Percentiles rank a stretch among this genome's conserved stretches.
Evolutionary conservation across 1,140 invertebrate species (phyloP).

Genomic region (Panagrolaimus sp.): DNA sequence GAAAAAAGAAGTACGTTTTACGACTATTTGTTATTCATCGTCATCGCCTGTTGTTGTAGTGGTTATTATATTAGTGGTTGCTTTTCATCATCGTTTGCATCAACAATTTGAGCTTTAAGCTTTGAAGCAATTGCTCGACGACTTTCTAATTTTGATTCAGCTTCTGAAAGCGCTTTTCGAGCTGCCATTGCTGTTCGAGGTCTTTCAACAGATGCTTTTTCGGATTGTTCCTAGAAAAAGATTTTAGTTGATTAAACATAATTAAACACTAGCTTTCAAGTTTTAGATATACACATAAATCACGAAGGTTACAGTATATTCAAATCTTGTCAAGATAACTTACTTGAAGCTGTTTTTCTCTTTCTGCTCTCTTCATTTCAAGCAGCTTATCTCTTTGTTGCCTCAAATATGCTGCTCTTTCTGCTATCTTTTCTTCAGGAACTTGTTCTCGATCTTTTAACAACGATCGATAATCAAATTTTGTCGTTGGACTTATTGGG

Average conservation of each 20-base stretch:
- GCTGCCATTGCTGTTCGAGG: neutral
- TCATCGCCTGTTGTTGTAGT: no score
- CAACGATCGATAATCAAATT: neutral
- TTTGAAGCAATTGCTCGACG: constrained; percentile 4
- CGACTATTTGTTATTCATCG: neutral
- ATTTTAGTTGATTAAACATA: no score
- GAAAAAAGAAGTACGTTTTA: constrained; percentile 4
- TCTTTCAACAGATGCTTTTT: neutral
- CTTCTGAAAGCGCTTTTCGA: neutral
- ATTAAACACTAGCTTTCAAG: no score
- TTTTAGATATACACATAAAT: neutral
- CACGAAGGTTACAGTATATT: no score
- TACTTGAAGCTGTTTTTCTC: neutral
- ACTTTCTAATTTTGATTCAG: neutral
- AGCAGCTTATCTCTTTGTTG: constrained; percentile 3
- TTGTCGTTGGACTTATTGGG: neutral
- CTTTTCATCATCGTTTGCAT: neutral
- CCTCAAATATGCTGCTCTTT: neutral
- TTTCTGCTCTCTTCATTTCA: neutral
- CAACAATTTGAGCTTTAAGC: neutral
- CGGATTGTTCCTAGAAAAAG: neutral
- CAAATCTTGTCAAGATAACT: no score
- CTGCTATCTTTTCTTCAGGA: neutral
- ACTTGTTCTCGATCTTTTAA: constrained; percentile 9
- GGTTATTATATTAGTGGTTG: neutral